Conservation (phyloP, 2,113 vertebrate genomes). For the Thryonomys swinderianus region DNA sequence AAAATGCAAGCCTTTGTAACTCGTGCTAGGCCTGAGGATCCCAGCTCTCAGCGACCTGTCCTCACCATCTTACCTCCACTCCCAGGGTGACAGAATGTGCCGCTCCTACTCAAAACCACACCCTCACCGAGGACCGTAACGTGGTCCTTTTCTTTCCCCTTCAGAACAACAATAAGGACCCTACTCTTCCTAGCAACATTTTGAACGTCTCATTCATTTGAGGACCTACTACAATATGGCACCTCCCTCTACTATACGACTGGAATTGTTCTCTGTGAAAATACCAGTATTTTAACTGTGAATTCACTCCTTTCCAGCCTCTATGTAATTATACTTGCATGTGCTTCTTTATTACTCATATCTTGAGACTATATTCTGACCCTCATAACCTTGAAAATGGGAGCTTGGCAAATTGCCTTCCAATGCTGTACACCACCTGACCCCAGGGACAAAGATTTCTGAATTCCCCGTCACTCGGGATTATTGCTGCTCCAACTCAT, state of each 20-base stretch:
- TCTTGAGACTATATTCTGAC: conserved; percentile 7
- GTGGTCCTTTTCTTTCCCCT: neutral
- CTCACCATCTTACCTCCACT: neutral
- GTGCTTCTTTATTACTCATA: neutral
- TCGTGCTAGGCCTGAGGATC: neutral
- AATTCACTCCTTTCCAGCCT: conserved; percentile 36
- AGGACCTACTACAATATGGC: neutral
- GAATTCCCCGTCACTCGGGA: neutral
- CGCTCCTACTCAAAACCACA: neutral
- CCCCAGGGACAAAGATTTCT: neutral
- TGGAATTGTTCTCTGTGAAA: neutral
- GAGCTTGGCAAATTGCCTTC: neutral
- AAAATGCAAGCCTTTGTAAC: neutral
- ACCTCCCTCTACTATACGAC: neutral
- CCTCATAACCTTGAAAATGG: neutral
- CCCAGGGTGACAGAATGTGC: neutral
- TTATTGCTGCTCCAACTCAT: neutral
- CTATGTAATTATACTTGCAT: neutral
- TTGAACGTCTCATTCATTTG: neutral
- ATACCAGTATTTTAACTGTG: conserved; percentile 1
- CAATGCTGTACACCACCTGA: neutral
- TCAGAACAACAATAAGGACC: neutral
- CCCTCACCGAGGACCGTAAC: neutral
- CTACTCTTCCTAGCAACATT: neutral
- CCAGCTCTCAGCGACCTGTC: neutral